Conservation (phyloP, 2,888 invertebrate species). For the Cosmorhoe ocellata region DNA sequence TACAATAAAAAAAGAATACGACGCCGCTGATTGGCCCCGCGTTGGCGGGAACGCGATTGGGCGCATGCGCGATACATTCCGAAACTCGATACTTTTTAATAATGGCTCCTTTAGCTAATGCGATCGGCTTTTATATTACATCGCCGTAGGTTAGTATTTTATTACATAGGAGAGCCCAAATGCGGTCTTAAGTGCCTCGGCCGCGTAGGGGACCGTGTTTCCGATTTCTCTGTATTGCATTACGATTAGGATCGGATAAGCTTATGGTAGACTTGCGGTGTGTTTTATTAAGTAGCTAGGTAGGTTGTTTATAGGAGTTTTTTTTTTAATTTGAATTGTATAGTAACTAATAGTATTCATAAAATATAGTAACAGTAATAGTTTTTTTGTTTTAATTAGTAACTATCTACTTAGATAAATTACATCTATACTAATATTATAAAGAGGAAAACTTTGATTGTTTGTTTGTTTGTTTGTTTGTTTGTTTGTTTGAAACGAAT, state of each 20-base stretch:
- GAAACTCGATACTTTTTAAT: conserved; percentile 82
- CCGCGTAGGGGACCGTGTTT: conserved; percentile 48
- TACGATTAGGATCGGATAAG: conserved; percentile 55
- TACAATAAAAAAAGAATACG: conserved; percentile 68
- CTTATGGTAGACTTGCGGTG: conserved; percentile 43
- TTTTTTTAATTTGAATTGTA: too few relatives aligned
- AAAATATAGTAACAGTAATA: too few relatives aligned
- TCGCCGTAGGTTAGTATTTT: conserved; percentile 71
- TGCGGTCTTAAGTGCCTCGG: conserved; percentile 64
- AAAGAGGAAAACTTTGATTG: too few relatives aligned
- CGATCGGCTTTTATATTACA: conserved; percentile 77
- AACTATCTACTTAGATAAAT: too few relatives aligned
- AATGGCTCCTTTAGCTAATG: conserved; percentile 81
- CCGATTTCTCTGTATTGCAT: conserved; percentile 56
- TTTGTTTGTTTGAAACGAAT: too few relatives aligned
- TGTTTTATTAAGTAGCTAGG: conserved; percentile 38
- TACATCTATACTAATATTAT: too few relatives aligned
- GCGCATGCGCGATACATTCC: conserved; percentile 61
- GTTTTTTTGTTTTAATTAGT: too few relatives aligned
- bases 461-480: too few relatives aligned
- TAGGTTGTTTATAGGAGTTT: too few relatives aligned
- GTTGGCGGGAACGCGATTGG: conserved; percentile 68
- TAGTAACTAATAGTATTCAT: too few relatives aligned
- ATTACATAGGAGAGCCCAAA: conserved; percentile 70
- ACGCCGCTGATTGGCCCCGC: conserved; percentile 61